Base-by-base conservation (phyloP, 2,113 vertebrate species). In the Orthonyx spaldingii region DNA sequence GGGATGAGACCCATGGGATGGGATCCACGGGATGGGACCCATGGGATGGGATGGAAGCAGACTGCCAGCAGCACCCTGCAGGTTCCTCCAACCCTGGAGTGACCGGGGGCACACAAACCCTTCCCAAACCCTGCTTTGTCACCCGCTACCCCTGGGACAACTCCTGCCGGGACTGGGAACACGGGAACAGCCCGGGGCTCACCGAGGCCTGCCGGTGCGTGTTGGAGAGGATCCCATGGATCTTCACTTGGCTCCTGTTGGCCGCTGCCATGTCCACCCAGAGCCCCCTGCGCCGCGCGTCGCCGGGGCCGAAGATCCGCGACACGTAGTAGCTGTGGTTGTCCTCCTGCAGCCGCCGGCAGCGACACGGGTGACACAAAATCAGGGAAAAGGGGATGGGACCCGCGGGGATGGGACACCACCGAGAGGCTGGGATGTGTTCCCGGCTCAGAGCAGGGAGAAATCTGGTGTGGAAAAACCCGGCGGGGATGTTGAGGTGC, bases 131-230 rank as follows among this genome's bases (percentile, higher is more conserved):
- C 16, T 3, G 35, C n/a, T n/a, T n/a, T n/a, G n/a, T n/a, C n/a
- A n/a, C n/a, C n/a, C n/a, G n/a, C n/a, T n/a, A n/a, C n/a, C n/a
- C n/a, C n/a, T n/a, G n/a, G n/a, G 53, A 49, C 33, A 39, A 33
- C 13, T 69, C 30, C 28, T 5, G 16, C 27, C 3, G 26, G 59
- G 39, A 41, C 4, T 15, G 42, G 85, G 16, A 49, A 20, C 6
- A 1, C 1, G 1, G 50, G 72, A 37, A 47, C 41, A 13, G n/a
- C 24, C 23, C 33, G 0, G 22, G 42, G 94, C 98, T 99, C 96
- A 99, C 99, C 85, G 99, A 98, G 64, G 99, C 99, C 94, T 99
- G 98, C 7, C 98, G 98, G 96, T 99, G 99, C 5, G 98, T 97
- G 71, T 98, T 99, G 94, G 99, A 99, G 44, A 99, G 98, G 86